Conservation (phyloP, 2,113 vertebrate species). For the Spea bombifrons region DNA sequence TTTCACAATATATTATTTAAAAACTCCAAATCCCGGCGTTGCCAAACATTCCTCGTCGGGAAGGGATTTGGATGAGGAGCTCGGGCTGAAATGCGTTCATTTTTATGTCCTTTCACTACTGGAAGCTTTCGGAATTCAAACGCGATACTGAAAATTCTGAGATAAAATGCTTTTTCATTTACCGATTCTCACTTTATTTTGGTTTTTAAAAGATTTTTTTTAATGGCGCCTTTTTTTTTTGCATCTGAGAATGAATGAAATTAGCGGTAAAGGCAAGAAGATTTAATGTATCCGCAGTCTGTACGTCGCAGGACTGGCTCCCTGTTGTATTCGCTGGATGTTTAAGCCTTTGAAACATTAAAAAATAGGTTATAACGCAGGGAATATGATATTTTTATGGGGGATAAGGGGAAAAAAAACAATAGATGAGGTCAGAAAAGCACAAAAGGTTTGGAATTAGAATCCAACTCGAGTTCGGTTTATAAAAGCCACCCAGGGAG, state of each 20-base stretch:
- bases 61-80: constrained; percentile 54
- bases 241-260: constrained; percentile 4
- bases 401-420: too few relatives aligned
- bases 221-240: too few relatives aligned
- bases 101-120: constrained; percentile 54
- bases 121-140: constrained; percentile 52
- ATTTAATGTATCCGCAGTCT: constrained; percentile 11
- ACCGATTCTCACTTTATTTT: too few relatives aligned
- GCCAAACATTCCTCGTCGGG: constrained; percentile 66
- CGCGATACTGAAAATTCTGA: constrained; percentile 25
- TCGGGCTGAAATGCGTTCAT: constrained; percentile 49
- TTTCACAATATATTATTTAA: constrained; percentile 55
- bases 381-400: too few relatives aligned
- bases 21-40: constrained; percentile 53
- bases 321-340: neutral
- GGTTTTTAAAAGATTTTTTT: too few relatives aligned
- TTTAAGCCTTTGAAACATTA: constrained; percentile 1
- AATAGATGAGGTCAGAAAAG: too few relatives aligned
- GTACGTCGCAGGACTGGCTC: neutral
- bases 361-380: neutral
- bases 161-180: constrained; percentile 7
- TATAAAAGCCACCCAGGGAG: too few relatives aligned
- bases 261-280: neutral
- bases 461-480: too few relatives aligned
- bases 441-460: too few relatives aligned